These are phyloP conservation scores for Eulemur rubriventer DNA, from an alignment of 2,797 vertebrate species.

Conservation along the genomic window DNA sequence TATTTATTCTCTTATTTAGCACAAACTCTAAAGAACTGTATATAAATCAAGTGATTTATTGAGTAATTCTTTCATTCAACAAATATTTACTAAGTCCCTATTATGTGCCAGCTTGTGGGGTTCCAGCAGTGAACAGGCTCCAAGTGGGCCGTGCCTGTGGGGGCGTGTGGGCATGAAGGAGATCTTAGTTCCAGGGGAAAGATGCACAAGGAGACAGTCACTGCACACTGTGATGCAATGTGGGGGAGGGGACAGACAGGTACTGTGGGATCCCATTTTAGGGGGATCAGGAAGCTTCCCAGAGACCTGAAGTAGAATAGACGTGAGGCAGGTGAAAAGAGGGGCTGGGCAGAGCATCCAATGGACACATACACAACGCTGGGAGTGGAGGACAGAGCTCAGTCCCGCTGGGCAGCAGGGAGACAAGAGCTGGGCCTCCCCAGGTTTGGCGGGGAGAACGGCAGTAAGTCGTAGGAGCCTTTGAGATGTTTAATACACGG, in stretches of 20 bases:
- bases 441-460: neutral
- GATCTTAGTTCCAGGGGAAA: neutral
- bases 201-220: neutral
- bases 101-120: neutral
- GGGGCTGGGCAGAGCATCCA: neutral
- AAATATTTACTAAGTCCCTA: neutral
- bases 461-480: neutral
- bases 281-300: neutral
- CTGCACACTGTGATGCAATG: neutral
- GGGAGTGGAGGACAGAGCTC: neutral
- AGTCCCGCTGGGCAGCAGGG: too few species aligned
- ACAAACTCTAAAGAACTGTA: neutral
- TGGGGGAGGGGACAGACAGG: neutral
- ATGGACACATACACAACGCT: neutral
- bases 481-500: neutral
- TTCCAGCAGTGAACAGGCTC: neutral
- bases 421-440: neutral
- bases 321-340: neutral
- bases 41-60: neutral
- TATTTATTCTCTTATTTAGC: neutral
- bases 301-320: neutral
- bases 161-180: neutral
- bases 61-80: neutral
- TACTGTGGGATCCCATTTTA: neutral
- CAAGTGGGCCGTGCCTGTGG: neutral